phyloP scores from a whole-genome alignment of 2,797 vertebrate genomes.

The Cossypha niveicapilla region DNA sequence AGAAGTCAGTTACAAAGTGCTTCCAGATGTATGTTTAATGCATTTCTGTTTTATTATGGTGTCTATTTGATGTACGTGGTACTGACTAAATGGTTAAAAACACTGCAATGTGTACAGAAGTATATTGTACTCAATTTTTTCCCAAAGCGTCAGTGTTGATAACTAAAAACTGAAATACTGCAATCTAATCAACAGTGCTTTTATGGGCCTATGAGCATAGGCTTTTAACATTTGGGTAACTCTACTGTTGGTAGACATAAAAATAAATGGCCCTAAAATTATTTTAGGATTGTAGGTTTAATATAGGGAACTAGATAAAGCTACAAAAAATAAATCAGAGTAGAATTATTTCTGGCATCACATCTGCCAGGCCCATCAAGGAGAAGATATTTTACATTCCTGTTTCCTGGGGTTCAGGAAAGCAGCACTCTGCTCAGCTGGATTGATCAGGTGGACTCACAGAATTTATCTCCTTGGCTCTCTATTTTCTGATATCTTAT shows the following conservation, averaged over 20 bases:
- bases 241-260: slow-evolving; percentile 69
- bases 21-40: slow-evolving; percentile 65
- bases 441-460: slow-evolving; percentile 7
- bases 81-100: slow-evolving; percentile 68
- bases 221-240: slow-evolving; percentile 76
- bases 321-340: slow-evolving; percentile 50
- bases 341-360: slow-evolving; percentile 59
- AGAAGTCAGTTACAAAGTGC: slow-evolving; percentile 60
- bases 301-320: slow-evolving; percentile 48
- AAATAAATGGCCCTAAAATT: slow-evolving; percentile 74
- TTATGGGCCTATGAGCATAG: slow-evolving; percentile 58
- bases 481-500: slow-evolving; percentile 23
- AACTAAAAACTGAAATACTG: slow-evolving; percentile 73
- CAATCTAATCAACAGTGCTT: slow-evolving; percentile 65
- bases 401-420: slow-evolving; percentile 24
- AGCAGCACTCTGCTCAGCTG: not conserved
- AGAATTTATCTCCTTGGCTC: slow-evolving; percentile 29
- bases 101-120: slow-evolving; percentile 41
- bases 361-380: slow-evolving; percentile 58
- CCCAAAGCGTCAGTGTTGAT: slow-evolving; percentile 62
- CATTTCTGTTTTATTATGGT: slow-evolving; percentile 62
- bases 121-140: slow-evolving; percentile 59
- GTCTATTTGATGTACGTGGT: slow-evolving; percentile 58
- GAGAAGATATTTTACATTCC: slow-evolving; percentile 53
- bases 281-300: slow-evolving; percentile 69